Evolutionary conservation across 2,888 invertebrate genomes (phyloP), one percentile per base, ranked within the genome.

Genomic region (Ophraella communa): DNA sequence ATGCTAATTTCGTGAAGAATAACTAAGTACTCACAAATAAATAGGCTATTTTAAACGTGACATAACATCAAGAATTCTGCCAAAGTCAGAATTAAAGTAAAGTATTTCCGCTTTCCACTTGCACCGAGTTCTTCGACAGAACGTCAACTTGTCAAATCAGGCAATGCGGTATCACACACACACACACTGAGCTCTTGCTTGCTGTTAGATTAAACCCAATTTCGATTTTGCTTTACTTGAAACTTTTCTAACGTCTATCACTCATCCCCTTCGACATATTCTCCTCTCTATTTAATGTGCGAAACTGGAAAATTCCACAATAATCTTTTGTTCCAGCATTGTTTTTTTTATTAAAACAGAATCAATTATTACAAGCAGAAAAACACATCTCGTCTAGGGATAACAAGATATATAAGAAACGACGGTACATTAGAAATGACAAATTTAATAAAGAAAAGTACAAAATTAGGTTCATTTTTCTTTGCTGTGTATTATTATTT

Each of bases 11-110:
- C 27, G n/a, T 4, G 35, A 27, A 54, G 56, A 45, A 49, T 58
- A 47, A 23, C 33, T 58, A 35, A 23, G 58, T 10, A 33, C 47
- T 58, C 47, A 35, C 21, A 21, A 23, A 58, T 58, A 58, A 65
- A 56, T 56, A 56, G 47, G 59, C 24, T 56, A 57, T 42, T 47
- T 56, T 27, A 61, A 65, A 51, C 51, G 64, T 61, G 59, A 59
- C 47, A 49, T 17, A 58, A 54, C 58, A 10, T 66, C 66, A 71
- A 74, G 73, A 73, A 71, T 71, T 69, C 74, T 77, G 78, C 74
- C 77, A 77, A 72, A 74, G 73, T 72, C 77, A 76, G 72, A 68
- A 71, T 71, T 73, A 72, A 61, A 66, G 71, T 73, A 60, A 60
- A 60, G 59, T 51, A 55, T 59, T 64, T 64, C 64, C 49, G 47